Conservation (phyloP, 1,140 invertebrate genomes). For the Drosophila ogumai region DNA sequence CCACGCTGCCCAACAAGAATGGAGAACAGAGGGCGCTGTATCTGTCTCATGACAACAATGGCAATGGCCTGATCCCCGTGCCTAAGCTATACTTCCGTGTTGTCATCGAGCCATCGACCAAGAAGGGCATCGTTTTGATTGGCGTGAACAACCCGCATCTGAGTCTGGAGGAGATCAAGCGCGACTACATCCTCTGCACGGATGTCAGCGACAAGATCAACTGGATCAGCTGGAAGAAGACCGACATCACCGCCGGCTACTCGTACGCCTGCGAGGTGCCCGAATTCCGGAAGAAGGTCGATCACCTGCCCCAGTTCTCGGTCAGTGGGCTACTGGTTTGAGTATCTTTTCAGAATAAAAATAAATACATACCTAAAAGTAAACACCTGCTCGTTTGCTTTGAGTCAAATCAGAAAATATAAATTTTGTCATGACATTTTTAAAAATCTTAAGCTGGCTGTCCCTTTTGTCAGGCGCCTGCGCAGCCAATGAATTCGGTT, state of each 20-base stretch:
- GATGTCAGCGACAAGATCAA: conserved; percentile 85
- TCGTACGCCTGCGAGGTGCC: conserved; percentile 88
- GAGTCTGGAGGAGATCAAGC: conserved; percentile 65
- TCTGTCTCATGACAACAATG: conserved; percentile 82
- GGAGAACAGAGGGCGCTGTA: conserved; percentile 85
- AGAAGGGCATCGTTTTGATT: conserved; percentile 86
- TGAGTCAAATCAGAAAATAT: not conserved
- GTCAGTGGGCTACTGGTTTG: conserved; percentile 65
- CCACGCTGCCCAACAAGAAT: conserved; percentile 85
- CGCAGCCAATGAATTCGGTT: not conserved
- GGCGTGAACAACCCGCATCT: conserved; percentile 87
- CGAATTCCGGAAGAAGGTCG: conserved; percentile 86
- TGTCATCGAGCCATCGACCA: conserved; percentile 85
- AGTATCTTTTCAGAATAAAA: not conserved
- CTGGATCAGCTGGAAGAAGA: conserved; percentile 85
- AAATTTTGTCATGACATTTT: conserved; percentile 12
- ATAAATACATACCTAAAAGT: not conserved
- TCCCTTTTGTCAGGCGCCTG: not conserved
- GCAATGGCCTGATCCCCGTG: conserved; percentile 84
- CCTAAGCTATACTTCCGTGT: conserved; percentile 87
- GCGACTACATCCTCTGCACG: conserved; percentile 85
- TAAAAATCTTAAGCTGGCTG: conserved; percentile 1
- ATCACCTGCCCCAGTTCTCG: conserved; percentile 72
- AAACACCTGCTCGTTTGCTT: not conserved
- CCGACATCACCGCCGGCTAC: conserved; percentile 86